Evolutionary conservation across 2,888 invertebrate species (phyloP).

Genomic region (Brachyopa scutellaris): DNA sequence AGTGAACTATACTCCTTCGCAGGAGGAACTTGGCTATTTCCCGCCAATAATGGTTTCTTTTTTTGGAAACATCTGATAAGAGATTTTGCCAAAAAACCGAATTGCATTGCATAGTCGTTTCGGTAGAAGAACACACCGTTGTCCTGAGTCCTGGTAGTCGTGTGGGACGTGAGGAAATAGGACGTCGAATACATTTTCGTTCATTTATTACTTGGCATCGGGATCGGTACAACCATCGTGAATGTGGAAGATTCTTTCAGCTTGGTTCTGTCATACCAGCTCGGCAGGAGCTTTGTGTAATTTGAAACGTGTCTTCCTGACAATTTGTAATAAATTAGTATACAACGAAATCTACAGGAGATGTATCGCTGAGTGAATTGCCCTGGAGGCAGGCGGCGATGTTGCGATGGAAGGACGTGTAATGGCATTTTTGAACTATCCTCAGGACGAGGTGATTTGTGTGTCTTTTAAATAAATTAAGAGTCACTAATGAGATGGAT

Average conservation of each 20-base stretch:
- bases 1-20: neutral
- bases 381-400: constrained; percentile 19
- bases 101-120: no score
- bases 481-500: neutral
- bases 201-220: constrained; percentile 70
- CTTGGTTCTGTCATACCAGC: constrained; percentile 29
- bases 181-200: constrained; percentile 55
- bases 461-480: neutral
- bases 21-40: no score
- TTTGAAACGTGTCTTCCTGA: constrained; percentile 72
- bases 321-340: constrained; percentile 67
- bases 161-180: constrained; percentile 9
- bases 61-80: constrained; percentile 6
- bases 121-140: neutral
- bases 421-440: neutral
- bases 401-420: neutral
- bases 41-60: no score
- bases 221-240: constrained; percentile 36
- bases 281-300: constrained; percentile 46
- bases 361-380: neutral
- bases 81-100: constrained; percentile 53
- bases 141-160: constrained; percentile 8
- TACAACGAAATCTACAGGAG: constrained; percentile 50
- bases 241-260: constrained; percentile 35
- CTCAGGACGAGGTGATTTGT: neutral